Conservation (phyloP, 2,888 invertebrate genomes). For the Hecatera dysodea region DNA sequence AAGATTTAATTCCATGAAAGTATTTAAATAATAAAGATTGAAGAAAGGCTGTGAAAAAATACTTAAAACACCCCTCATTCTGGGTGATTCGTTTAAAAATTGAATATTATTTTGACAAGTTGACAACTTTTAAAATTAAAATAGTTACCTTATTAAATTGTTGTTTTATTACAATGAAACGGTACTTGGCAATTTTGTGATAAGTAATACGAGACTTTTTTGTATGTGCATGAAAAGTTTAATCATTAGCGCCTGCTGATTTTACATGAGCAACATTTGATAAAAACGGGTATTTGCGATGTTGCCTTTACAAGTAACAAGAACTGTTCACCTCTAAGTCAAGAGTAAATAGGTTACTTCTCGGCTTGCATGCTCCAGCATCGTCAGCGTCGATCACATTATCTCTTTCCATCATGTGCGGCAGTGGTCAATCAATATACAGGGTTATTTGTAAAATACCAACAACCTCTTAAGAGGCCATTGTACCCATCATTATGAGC, state of each 20-base stretch:
- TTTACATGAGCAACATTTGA: background rate
- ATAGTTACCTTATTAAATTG: conserved; percentile 47
- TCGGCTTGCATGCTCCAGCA: no score
- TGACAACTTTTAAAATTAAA: conserved; percentile 21
- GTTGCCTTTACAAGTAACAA: background rate
- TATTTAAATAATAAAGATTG: background rate
- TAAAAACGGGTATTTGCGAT: background rate
- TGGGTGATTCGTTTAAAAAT: background rate
- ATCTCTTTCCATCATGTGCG: background rate
- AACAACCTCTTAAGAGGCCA: no score
- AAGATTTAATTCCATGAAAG: background rate
- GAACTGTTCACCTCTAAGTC: no score
- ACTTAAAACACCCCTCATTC: background rate
- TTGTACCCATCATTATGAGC: no score
- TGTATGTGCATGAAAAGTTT: conserved; percentile 26
- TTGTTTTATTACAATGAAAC: conserved; percentile 32
- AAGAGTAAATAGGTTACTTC: no score
- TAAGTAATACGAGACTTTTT: conserved; percentile 26
- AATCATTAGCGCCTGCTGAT: conserved; percentile 1
- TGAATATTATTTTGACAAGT: conserved; percentile 10
- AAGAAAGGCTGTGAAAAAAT: conserved; percentile 22
- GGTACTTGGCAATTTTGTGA: conserved; percentile 51
- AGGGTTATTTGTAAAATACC: no score
- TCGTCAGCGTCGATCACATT: background rate
- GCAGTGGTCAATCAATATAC: no score